phyloP scores from a whole-genome alignment of 2,113 vertebrate genomes.

The Mobula hypostoma region DNA sequence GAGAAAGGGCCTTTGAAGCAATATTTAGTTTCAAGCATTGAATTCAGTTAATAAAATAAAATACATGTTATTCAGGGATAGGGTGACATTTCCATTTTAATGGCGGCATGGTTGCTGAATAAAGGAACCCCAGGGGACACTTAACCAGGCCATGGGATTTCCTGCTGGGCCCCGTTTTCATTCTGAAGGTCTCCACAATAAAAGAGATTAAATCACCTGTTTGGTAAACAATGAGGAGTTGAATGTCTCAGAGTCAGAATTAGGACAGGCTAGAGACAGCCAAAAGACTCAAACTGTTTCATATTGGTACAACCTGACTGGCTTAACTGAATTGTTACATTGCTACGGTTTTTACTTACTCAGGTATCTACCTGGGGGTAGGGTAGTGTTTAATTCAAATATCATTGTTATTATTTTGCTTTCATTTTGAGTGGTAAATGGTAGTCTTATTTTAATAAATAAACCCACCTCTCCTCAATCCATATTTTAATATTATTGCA shows the following conservation, averaged over 20 bases:
- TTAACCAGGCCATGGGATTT: slow-evolving; percentile 38
- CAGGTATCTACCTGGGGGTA: neutral
- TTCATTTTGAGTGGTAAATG: neutral
- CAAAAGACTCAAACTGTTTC: slow-evolving; percentile 20
- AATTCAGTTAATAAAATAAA: slow-evolving; percentile 38
- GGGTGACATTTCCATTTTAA: slow-evolving; percentile 37
- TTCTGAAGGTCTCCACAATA: slow-evolving; percentile 30
- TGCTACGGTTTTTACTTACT: slow-evolving; percentile 4
- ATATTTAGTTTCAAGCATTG: slow-evolving; percentile 37
- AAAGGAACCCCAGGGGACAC: slow-evolving; percentile 34
- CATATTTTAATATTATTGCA: neutral
- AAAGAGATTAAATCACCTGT: slow-evolving; percentile 38
- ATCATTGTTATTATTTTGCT: neutral
- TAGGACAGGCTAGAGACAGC: slow-evolving; percentile 18
- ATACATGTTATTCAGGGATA: slow-evolving; percentile 38
- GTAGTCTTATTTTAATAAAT: neutral
- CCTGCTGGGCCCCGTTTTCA: slow-evolving; percentile 35
- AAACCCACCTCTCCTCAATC: too few species aligned
- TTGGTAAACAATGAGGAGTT: slow-evolving; percentile 37
- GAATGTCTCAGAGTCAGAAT: slow-evolving; percentile 34
- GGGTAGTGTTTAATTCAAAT: neutral
- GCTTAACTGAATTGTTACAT: neutral
- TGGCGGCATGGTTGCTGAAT: slow-evolving; percentile 34
- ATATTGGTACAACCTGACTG: neutral
- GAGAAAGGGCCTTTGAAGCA: slow-evolving; percentile 34